phyloP scores from a whole-genome alignment of 2,888 invertebrate species.

The Habroteleia sp. region DNA sequence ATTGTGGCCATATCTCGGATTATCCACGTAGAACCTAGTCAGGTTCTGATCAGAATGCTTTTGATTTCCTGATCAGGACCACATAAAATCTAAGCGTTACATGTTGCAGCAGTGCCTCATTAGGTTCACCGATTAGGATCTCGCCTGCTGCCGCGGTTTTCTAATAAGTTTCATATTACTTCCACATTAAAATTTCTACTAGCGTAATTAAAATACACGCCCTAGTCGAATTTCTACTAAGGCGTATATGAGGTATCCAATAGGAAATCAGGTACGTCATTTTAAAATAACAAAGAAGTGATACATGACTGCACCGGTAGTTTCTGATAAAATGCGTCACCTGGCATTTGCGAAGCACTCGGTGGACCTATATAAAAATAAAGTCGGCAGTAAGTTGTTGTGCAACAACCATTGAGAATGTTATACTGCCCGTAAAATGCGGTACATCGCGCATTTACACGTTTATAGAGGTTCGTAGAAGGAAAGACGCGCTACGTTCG shows the following conservation, averaged over 20 bases:
- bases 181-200: too few species aligned
- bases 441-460: slow-evolving; percentile 67
- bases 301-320: slow-evolving; percentile 63
- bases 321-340: slow-evolving; percentile 55
- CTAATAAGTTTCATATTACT: too few species aligned
- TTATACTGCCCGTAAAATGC: slow-evolving; percentile 72
- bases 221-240: too few species aligned
- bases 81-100: too few species aligned
- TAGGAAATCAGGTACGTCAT: slow-evolving; percentile 57
- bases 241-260: slow-evolving; percentile 21
- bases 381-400: slow-evolving; percentile 68
- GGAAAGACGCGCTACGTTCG: slow-evolving; percentile 24
- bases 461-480: slow-evolving; percentile 67
- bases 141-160: too few species aligned
- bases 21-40: too few species aligned
- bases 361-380: slow-evolving; percentile 68
- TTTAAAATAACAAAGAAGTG: slow-evolving; percentile 53
- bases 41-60: too few species aligned
- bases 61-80: too few species aligned
- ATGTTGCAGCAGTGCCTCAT: too few species aligned
- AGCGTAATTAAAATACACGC: slow-evolving; percentile 44
- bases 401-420: slow-evolving; percentile 70
- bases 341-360: slow-evolving; percentile 57
- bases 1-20: too few species aligned
- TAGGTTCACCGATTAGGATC: too few species aligned